phyloP scores from a whole-genome alignment of 2,113 vertebrate species.

The Carassius carassius region DNA sequence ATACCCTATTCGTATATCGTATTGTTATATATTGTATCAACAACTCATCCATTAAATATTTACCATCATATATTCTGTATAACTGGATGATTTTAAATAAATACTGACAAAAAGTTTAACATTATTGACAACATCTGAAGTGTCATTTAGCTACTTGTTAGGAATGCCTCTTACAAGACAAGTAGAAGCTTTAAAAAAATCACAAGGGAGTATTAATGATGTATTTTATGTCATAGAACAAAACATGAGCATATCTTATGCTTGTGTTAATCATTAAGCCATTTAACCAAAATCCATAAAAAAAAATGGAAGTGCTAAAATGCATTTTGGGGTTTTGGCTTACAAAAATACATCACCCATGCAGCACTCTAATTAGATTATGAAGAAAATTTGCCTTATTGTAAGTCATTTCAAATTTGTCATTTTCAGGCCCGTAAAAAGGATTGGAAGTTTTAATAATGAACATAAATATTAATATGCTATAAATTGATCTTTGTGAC shows the following conservation, averaged over 20 bases:
- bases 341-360: neutral
- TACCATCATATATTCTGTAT: too few species aligned
- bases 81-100: too few species aligned
- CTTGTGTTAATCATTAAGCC: too few species aligned
- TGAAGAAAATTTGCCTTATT: neutral
- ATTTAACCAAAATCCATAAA: too few species aligned
- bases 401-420: neutral
- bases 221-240: neutral
- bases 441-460: neutral
- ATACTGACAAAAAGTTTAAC: too few species aligned
- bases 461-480: constrained; percentile 5
- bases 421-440: neutral
- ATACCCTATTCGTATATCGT: too few species aligned
- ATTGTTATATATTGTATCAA: too few species aligned
- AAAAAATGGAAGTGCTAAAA: neutral
- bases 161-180: too few species aligned
- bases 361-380: neutral
- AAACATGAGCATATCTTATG: neutral
- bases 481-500: neutral
- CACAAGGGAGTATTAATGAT: too few species aligned
- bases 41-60: too few species aligned
- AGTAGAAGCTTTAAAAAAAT: too few species aligned
- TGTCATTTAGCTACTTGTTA: neutral
- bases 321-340: neutral
- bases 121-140: too few species aligned